These are phyloP conservation scores for Syndactyla subalaris DNA, from an alignment of 2,797 vertebrate genomes.

Conservation along the genomic window DNA sequence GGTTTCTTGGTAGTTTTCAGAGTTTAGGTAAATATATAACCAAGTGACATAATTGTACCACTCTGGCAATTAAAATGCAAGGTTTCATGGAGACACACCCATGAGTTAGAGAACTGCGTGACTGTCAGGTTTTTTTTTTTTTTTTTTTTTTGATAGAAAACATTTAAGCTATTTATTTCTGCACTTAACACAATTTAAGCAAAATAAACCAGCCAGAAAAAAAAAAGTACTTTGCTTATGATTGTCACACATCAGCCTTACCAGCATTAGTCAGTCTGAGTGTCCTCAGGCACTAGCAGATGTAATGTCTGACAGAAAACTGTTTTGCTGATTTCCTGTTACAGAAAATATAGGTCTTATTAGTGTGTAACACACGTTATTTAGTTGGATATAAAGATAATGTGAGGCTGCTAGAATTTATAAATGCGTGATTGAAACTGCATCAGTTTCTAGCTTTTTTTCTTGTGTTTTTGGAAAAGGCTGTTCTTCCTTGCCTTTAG, in stretches of 20 bases:
- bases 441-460: neutral
- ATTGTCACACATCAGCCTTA: constrained; percentile 51
- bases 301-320: constrained; percentile 61
- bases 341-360: constrained; percentile 23
- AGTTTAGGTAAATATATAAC: neutral
- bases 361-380: neutral
- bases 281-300: constrained; percentile 43
- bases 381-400: constrained; percentile 22
- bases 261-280: constrained; percentile 26
- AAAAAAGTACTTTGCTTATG: constrained; percentile 52
- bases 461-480: neutral
- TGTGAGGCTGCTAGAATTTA: neutral
- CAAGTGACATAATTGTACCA: neutral
- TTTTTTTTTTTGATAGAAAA: constrained; percentile 30
- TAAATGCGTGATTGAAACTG: neutral
- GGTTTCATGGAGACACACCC: neutral
- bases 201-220: constrained; percentile 63
- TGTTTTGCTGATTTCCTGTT: constrained; percentile 17
- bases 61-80: constrained; percentile 14
- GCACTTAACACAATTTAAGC: constrained; percentile 62
- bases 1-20: neutral
- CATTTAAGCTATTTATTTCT: constrained; percentile 65
- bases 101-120: neutral
- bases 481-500: neutral
- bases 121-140: constrained; percentile 7